Evolutionary conservation across 2,113 vertebrate genomes (phyloP), one percentile per base, ranked within the genome.

Genomic region (Puffinus mauretanicus): DNA sequence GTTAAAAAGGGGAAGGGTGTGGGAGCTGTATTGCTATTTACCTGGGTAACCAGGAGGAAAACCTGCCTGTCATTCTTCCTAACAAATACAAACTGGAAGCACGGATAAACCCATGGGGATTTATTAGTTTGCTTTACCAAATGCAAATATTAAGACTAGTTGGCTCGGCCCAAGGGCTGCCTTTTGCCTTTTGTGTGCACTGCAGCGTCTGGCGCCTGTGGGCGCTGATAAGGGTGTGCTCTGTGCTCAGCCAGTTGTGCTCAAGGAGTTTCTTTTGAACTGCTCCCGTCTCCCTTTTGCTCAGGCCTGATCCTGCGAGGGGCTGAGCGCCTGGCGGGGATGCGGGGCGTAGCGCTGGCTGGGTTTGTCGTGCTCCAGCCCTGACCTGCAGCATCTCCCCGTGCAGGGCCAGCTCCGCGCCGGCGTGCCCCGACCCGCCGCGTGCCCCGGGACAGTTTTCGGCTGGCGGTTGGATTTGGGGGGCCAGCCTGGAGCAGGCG

Each of bases 121-220:
- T 98, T 98, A 96, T 93, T 95, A 94, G 96, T 98, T 98, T 98
- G 97, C 96, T 96, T 89, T 98, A 65, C 29, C 89, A 55, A 97
- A 90, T 4, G 93, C 94, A 98, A 98, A 98, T 51, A 98, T 91
- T 73, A 92, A 96, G 86, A 32, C 88, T 61, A 1, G 76, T 40
- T 30, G 87, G 83, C 67, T 87, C 1, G 7, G 70, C 78, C 93
- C 80, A 36, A 46, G 82, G 64, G 71, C 95, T 94, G 85, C 97
- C 81, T 94, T 87, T 84, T 47, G 92, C 87, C 91, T 93, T 96
- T 97, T 96, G 94, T 97, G 54, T 79, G 87, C 29, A 1, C 36
- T n/a, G 76, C 67, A 75, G 81, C 0, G 9, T 5, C 91, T 49
- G 82, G 89, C 76, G 44, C 93, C 55, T 57, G 7, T 9, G 84